Evolutionary conservation across 2,888 invertebrate species (phyloP), one percentile per base, ranked within the genome.

Genomic region (Spicauda simplicius): DNA sequence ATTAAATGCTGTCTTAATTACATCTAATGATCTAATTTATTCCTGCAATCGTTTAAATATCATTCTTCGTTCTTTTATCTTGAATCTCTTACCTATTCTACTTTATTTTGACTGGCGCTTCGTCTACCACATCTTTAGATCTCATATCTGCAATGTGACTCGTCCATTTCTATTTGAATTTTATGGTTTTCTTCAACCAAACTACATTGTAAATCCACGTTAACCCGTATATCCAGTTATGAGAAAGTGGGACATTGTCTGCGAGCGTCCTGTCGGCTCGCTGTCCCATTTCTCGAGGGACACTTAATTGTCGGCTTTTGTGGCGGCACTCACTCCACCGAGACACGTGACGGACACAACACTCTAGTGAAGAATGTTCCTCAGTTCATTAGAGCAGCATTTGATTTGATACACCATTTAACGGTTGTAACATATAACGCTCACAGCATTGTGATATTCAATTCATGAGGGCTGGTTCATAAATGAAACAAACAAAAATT

Each of bases 271-370:
- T 16, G 64, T 25, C 55, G 56, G 54, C 63, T 37, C 57, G 30
- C 50, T 57, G 57, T 33, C 50, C 64, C 55, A 64, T 50, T 57
- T 64, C 64, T 64, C 64, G 64, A 64, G 55, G 64, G 64, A 64
- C 57, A 57, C 56, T 64, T 56, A 64, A 64, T 64, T 52, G 56
- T 52, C 19, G 30, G 45, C 57, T 19, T 59, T 48, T 64, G 64
- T 37, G 11, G 50, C 19, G 56, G 63, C 30, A 30, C 60, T 52
- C 60, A 50, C 60, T 16, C 19, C 25, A 30, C 18, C 50, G 50
- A 25, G 60, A 60, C 60, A 50, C 60, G 20, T 33, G 60, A 52
- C 50, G 33, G 59, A 58, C 57, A 58, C 45, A 37, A 16, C 58
- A 59, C 58, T 59, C 58, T 1, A 25, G 58, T 20, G 41, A n/a